Evolutionary conservation across 2,888 invertebrate species (phyloP).

Genomic region (Busseola fusca): DNA sequence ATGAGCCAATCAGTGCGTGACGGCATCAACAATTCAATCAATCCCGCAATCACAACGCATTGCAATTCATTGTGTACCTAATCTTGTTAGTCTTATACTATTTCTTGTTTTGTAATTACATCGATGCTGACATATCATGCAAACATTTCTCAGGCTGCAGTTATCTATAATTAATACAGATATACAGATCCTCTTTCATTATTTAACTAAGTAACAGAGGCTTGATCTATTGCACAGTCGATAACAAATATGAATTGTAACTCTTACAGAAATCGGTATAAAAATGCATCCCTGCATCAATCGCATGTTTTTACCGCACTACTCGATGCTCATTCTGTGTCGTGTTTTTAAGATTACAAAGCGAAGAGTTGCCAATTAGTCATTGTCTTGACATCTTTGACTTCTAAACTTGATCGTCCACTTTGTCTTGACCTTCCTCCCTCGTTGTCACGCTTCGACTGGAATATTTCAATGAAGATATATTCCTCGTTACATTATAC

Average conservation of each 20-base stretch:
- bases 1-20: slow-evolving; percentile 57
- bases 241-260: slow-evolving; percentile 27
- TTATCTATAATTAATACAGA: slow-evolving; percentile 39
- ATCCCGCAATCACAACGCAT: slow-evolving; percentile 31
- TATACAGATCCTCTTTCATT: slow-evolving; percentile 27
- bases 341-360: slow-evolving; percentile 61
- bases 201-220: slow-evolving; percentile 31
- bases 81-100: slow-evolving; percentile 36
- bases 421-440: slow-evolving; percentile 63
- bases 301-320: slow-evolving; percentile 55
- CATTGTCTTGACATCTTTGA: slow-evolving; percentile 69
- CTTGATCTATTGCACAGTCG: slow-evolving; percentile 12
- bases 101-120: slow-evolving; percentile 24
- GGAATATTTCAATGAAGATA: slow-evolving; percentile 57
- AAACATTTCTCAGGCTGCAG: slow-evolving; percentile 46
- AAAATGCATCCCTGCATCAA: slow-evolving; percentile 42
- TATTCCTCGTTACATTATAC: too few relatives aligned
- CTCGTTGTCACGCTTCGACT: slow-evolving; percentile 60
- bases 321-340: slow-evolving; percentile 51
- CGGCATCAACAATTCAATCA: slow-evolving; percentile 54
- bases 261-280: slow-evolving; percentile 11
- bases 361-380: slow-evolving; percentile 68
- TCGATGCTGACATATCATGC: slow-evolving; percentile 47
- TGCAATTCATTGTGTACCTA: slow-evolving; percentile 42
- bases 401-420: slow-evolving; percentile 66